Conservation (phyloP, 2,888 invertebrate genomes). For the Morpho achilles region DNA sequence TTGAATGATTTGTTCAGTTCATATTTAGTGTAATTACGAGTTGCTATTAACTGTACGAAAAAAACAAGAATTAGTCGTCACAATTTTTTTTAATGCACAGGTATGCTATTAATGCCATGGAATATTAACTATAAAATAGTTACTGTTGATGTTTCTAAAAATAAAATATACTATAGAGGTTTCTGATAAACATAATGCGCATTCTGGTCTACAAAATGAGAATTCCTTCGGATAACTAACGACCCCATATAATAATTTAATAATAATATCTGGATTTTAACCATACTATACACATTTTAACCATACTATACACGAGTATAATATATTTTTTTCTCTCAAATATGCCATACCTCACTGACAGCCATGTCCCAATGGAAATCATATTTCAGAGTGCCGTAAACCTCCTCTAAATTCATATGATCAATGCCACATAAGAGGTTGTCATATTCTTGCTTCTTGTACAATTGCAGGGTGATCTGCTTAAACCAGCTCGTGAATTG, state of each 20-base stretch:
- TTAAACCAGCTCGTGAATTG: slow-evolving; percentile 72
- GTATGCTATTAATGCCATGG: too few species aligned
- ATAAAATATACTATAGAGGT: too few species aligned
- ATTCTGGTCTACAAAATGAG: too few species aligned
- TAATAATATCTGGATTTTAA: too few species aligned
- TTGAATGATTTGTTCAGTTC: slow-evolving; percentile 69
- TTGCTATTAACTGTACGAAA: slow-evolving; percentile 54
- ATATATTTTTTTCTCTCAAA: background rate
- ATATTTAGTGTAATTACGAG: slow-evolving; percentile 67
- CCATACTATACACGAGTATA: too few species aligned
- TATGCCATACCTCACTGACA: slow-evolving; percentile 58
- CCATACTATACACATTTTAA: too few species aligned
- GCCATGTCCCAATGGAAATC: slow-evolving; percentile 81
- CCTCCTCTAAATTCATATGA: slow-evolving; percentile 52
- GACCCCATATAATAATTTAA: too few species aligned
- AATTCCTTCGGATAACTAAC: too few species aligned
- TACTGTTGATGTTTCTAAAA: too few species aligned
- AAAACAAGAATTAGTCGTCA: background rate
- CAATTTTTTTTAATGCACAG: too few species aligned
- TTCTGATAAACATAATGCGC: too few species aligned
- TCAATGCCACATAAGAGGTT: slow-evolving; percentile 67
- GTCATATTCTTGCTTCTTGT: slow-evolving; percentile 75
- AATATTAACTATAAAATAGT: too few species aligned
- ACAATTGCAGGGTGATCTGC: slow-evolving; percentile 76
- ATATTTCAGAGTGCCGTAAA: slow-evolving; percentile 57